Percentiles rank a stretch among this genome's conserved stretches.
These are phyloP conservation scores for Labroides dimidiatus DNA, from an alignment of 2,797 vertebrate species.

Conservation along the genomic window DNA sequence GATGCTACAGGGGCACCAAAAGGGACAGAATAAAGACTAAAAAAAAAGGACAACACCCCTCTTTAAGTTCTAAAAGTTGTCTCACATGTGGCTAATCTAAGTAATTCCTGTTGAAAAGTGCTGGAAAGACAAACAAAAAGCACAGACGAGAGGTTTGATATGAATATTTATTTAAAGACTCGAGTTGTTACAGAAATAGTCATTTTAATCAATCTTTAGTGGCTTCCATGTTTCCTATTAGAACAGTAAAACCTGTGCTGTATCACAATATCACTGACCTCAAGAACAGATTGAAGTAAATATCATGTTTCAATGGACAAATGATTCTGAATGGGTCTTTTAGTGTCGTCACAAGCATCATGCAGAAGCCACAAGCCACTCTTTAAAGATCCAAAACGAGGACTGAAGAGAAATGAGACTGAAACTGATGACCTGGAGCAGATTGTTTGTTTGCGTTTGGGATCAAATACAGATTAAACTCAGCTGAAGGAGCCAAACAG, in stretches of 20 bases:
- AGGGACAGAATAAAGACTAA: too few species aligned
- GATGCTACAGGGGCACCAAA: too few species aligned
- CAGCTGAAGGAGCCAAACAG: slow-evolving; percentile 26
- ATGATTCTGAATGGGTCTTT: slow-evolving; percentile 17
- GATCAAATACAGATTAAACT: slow-evolving; percentile 13
- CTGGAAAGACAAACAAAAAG: neutral
- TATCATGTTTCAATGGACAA: slow-evolving; percentile 41
- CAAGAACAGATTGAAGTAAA: slow-evolving; percentile 24
- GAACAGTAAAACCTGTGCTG: slow-evolving; percentile 72
- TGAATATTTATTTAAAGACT: slow-evolving; percentile 79
- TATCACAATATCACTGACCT: slow-evolving; percentile 39
- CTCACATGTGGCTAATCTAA: too few species aligned
- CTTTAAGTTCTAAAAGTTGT: too few species aligned
- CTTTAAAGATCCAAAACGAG: slow-evolving; percentile 2
- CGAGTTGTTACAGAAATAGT: slow-evolving; percentile 75
- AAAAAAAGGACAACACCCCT: too few species aligned
- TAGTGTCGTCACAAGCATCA: slow-evolving; percentile 56
- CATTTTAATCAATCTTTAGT: slow-evolving; percentile 58
- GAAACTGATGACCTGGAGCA: neutral
- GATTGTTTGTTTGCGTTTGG: slow-evolving; percentile 16
- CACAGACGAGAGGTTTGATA: slow-evolving; percentile 47
- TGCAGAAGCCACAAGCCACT: slow-evolving; percentile 49
- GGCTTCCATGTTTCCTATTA: slow-evolving; percentile 49
- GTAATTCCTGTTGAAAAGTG: neutral
- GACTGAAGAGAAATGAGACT: slow-evolving; percentile 12